Conservation (phyloP, 2,113 vertebrate genomes). For the Tretioscincus oriximinensis region DNA sequence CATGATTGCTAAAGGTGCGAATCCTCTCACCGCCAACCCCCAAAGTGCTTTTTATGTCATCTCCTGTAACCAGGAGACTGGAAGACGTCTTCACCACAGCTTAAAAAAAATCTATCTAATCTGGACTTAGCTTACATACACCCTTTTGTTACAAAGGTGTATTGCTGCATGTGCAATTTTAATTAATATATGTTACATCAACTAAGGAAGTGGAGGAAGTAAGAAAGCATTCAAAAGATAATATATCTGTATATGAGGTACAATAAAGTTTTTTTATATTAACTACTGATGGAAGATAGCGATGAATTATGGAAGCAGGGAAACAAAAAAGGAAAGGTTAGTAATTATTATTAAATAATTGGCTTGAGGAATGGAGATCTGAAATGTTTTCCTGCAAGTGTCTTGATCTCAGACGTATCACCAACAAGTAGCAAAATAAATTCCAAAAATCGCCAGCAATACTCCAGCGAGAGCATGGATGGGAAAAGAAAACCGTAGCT, state of each 20-base stretch:
- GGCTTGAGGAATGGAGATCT: neutral
- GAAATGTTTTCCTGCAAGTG: constrained; percentile 27
- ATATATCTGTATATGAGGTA: neutral
- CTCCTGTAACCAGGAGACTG: neutral
- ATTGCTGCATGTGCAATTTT: neutral
- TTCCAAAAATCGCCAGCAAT: constrained; percentile 19
- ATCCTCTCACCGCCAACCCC: constrained; percentile 1
- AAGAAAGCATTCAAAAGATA: neutral
- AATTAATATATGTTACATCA: neutral
- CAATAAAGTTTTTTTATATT: neutral
- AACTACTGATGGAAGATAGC: constrained; percentile 2
- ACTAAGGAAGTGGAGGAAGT: constrained; percentile 19
- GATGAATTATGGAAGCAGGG: neutral
- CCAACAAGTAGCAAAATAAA: constrained; percentile 10
- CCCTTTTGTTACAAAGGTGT: neutral
- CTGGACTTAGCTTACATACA: neutral
- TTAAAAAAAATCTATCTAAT: neutral
- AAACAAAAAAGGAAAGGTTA: neutral
- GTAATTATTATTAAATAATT: neutral
- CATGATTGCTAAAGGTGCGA: neutral
- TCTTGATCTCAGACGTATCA: neutral
- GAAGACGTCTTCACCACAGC: constrained; percentile 42
- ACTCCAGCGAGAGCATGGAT: neutral
- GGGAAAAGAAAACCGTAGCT: constrained; percentile 40
- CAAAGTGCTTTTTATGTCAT: neutral